Evolutionary conservation across 2,888 invertebrate genomes (phyloP).

Genomic region (Agrotis ipsilon): DNA sequence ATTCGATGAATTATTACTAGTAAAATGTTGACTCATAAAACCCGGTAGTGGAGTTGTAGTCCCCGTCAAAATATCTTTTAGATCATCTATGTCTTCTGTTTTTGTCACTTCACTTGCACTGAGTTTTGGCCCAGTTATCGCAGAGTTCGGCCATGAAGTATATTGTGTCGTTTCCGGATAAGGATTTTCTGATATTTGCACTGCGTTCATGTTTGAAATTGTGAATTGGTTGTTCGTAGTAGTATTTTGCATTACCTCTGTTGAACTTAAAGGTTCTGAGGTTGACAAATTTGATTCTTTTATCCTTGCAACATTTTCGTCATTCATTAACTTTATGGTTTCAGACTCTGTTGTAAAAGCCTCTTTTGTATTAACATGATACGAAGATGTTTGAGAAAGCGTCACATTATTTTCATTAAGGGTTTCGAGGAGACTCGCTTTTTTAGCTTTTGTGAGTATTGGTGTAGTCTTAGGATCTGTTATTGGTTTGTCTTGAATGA

Average conservation of each 20-base stretch:
- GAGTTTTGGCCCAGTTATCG: neutral
- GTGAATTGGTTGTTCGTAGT: neutral
- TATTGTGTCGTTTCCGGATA: neutral
- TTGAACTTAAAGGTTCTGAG: neutral
- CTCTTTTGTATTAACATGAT: neutral
- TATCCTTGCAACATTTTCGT: neutral
- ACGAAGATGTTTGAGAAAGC: neutral
- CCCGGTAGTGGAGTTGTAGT: neutral
- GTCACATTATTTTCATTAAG: neutral
- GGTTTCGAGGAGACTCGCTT: neutral
- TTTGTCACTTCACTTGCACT: neutral
- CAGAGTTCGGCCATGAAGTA: neutral
- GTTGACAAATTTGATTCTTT: neutral
- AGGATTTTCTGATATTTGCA: neutral
- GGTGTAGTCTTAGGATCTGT: neutral
- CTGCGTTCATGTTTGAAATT: neutral
- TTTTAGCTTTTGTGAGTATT: neutral
- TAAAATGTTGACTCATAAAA: neutral
- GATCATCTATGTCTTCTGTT: neutral
- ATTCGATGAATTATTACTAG: neutral
- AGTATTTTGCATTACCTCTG: neutral
- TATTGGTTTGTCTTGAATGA: neutral
- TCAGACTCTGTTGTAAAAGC: neutral
- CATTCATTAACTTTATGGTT: neutral
- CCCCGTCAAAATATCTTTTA: neutral